Evolutionary conservation across 2,888 invertebrate species (phyloP).

Genomic region (Maniola hyperantus): DNA sequence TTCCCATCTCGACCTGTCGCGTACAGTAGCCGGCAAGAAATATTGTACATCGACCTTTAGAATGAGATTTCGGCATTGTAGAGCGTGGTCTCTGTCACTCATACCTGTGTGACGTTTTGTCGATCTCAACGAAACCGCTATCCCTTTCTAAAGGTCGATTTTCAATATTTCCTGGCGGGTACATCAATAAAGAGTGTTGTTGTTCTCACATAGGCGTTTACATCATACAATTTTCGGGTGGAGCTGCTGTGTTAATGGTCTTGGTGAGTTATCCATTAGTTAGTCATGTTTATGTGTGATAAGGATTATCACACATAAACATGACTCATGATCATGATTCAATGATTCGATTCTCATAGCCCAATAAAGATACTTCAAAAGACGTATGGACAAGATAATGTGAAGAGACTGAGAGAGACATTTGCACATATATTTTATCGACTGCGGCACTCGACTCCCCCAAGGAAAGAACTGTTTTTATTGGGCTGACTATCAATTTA

Average conservation of each 20-base stretch:
- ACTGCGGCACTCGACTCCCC: conserved; percentile 34
- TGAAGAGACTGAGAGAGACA: conserved; percentile 28
- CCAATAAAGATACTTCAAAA: conserved; percentile 17
- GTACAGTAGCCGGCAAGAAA: no score
- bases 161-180: no score
- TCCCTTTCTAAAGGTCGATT: no score
- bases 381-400: conserved; percentile 19
- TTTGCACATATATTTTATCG: conserved; percentile 42
- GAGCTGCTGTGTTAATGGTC: neutral
- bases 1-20: no score
- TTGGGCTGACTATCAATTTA: conserved; percentile 42
- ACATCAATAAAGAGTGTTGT: neutral
- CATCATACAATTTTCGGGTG: neutral
- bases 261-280: conserved; percentile 9
- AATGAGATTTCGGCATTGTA: no score
- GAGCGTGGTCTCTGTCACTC: no score
- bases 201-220: neutral
- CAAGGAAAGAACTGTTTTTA: conserved; percentile 40
- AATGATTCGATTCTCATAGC: neutral
- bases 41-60: no score
- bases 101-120: no score
- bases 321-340: neutral
- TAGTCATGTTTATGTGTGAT: no score
- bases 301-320: no score
- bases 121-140: no score